Conservation (phyloP, 2,888 invertebrate genomes). For the Lysandra coridon region DNA sequence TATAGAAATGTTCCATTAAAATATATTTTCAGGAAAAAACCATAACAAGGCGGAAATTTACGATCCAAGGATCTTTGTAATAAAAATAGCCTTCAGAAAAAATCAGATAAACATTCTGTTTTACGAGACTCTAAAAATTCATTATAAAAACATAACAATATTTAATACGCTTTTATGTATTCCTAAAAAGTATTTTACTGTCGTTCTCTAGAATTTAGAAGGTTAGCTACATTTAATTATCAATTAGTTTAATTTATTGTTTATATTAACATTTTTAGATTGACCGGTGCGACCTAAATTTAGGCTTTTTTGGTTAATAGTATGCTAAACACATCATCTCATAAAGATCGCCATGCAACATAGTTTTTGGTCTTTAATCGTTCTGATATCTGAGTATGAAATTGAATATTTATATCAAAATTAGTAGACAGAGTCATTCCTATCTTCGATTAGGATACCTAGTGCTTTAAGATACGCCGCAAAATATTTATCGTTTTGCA, state of each 20-base stretch:
- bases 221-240: conserved; percentile 3
- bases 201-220: conserved; percentile 4
- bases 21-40: neutral
- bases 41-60: neutral
- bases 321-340: neutral
- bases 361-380: too few species aligned
- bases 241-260: conserved; percentile 7
- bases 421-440: too few species aligned
- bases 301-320: neutral
- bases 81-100: neutral
- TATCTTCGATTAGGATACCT: too few species aligned
- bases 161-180: conserved; percentile 19
- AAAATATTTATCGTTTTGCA: too few species aligned
- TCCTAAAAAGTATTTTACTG: neutral
- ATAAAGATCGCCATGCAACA: neutral
- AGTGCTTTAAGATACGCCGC: too few species aligned
- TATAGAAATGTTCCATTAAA: neutral
- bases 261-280: conserved; percentile 4
- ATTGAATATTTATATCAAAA: too few species aligned
- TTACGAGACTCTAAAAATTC: neutral
- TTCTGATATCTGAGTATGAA: too few species aligned
- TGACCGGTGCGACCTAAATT: neutral
- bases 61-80: neutral
- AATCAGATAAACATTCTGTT: neutral
- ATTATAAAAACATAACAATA: conserved; percentile 16